Percentiles rank a stretch among this genome's conserved stretches.
Evolutionary conservation across 2,888 invertebrate genomes (phyloP).

Genomic region (Busseola fusca): DNA sequence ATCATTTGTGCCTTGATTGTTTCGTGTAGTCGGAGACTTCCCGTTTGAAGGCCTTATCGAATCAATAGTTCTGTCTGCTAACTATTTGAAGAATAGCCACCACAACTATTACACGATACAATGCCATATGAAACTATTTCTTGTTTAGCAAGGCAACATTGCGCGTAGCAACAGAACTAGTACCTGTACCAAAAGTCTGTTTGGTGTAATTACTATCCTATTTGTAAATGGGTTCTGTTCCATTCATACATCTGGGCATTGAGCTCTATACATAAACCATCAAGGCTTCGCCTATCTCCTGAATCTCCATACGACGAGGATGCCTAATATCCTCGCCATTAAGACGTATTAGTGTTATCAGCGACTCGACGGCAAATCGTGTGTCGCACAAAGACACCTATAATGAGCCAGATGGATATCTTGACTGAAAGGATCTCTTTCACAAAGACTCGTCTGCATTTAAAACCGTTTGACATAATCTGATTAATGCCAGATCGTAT

Average conservation of each 20-base stretch:
- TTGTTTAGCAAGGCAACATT: neutral
- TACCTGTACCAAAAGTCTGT: neutral
- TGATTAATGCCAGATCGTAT: conserved; percentile 51
- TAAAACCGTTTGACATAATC: conserved; percentile 38
- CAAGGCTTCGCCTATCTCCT: neutral
- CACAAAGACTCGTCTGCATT: conserved; percentile 33
- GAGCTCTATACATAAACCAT: neutral
- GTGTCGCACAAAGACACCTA: conserved; percentile 49
- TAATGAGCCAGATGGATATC: conserved; percentile 51
- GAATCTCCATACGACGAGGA: conserved; percentile 5
- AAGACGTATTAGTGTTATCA: conserved; percentile 46
- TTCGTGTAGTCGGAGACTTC: neutral
- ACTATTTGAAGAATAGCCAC: conserved; percentile 1
- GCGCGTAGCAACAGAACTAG: neutral
- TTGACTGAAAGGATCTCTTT: conserved; percentile 22
- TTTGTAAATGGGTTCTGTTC: neutral
- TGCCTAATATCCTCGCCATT: conserved; percentile 40
- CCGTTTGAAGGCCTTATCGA: neutral
- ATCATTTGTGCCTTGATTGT: neutral
- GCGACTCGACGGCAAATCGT: conserved; percentile 14
- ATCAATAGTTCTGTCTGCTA: conserved; percentile 34
- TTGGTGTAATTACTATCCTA: neutral
- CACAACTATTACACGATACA: neutral
- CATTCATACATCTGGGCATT: neutral
- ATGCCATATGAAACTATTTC: neutral